Evolutionary conservation across 2,113 vertebrate genomes (phyloP).

Genomic region (Todiramphus chloris): DNA sequence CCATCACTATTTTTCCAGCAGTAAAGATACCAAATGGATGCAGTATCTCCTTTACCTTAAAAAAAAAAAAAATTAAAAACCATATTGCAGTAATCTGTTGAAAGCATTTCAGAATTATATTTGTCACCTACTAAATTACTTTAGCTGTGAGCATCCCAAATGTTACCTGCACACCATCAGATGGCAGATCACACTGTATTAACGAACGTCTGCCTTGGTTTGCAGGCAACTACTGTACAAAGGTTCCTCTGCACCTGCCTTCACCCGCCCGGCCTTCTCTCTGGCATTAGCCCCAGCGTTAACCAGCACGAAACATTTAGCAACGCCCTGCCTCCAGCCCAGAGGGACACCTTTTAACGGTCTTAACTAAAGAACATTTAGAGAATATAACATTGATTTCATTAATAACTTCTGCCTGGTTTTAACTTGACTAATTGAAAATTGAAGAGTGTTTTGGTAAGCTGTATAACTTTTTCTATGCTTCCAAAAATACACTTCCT

Average conservation of each 20-base stretch:
- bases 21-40: conserved; percentile 58
- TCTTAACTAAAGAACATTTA: background rate
- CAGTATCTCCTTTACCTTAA: background rate
- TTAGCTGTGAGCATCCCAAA: background rate
- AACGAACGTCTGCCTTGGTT: background rate
- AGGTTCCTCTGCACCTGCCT: background rate
- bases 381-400: background rate
- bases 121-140: background rate
- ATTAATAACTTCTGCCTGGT: background rate
- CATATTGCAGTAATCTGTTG: background rate
- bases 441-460: background rate
- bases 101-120: background rate
- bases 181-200: background rate
- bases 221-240: accelerated
- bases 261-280: background rate
- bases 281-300: accelerated
- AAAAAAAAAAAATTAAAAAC: background rate
- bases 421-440: background rate
- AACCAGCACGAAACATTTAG: background rate
- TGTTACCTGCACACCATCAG: background rate
- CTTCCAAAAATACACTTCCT: background rate
- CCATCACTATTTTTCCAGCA: conserved; percentile 56
- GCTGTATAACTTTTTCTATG: background rate
- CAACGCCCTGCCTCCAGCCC: background rate
- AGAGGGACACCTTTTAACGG: accelerated